Evolutionary conservation across 2,888 invertebrate species (phyloP).

Genomic region (Tetramorium bicarinatum): DNA sequence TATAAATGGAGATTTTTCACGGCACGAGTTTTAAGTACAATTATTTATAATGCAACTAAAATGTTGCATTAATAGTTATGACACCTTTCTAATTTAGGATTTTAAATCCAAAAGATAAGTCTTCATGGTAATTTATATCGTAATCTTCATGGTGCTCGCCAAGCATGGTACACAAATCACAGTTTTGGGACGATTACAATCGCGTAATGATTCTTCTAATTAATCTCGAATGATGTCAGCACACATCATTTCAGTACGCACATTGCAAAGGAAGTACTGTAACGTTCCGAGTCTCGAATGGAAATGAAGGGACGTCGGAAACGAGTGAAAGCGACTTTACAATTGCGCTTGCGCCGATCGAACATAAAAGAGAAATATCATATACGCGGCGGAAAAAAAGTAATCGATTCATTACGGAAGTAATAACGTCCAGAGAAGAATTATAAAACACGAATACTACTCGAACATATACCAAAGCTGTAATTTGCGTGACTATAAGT

Average conservation of each 20-base stretch:
- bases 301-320: not conserved
- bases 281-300: conserved; percentile 15
- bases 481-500: conserved; percentile 1
- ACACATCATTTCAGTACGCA: not conserved
- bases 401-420: not conserved
- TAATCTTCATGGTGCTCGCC: not conserved
- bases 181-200: not conserved
- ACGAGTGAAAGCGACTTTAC: not conserved
- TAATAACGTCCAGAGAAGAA: not conserved
- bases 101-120: not conserved
- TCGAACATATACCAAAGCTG: not conserved
- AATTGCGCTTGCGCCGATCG: conserved; percentile 40
- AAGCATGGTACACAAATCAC: not conserved
- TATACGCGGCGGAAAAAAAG: not conserved
- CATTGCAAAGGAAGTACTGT: not conserved
- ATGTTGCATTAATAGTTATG: not conserved
- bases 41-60: not conserved
- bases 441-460: not conserved
- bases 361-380: not conserved
- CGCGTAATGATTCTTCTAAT: not conserved
- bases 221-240: not conserved
- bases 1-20: not conserved
- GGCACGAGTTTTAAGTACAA: not conserved
- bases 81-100: not conserved
- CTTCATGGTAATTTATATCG: not conserved